phyloP scores from a whole-genome alignment of 2,888 invertebrate genomes.

The Scaptomyza caliginosa region DNA sequence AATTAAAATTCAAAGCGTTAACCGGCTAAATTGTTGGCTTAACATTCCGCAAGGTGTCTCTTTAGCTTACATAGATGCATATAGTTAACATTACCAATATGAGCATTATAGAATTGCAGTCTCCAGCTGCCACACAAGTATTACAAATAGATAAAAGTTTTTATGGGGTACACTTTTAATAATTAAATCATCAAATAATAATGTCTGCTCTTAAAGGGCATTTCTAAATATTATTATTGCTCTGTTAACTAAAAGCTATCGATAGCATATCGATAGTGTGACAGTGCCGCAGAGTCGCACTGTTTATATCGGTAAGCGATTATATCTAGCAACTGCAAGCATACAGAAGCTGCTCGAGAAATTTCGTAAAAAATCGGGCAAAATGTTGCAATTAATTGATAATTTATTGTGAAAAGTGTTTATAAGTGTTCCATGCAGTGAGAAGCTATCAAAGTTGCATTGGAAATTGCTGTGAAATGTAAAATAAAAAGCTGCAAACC shows the following conservation, averaged over 20 bases:
- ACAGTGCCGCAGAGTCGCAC: constrained; percentile 1
- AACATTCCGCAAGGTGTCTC: constrained; percentile 12
- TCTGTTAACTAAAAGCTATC: background rate
- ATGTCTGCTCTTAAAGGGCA: no score
- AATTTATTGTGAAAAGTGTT: constrained; percentile 61
- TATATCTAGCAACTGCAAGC: constrained; percentile 33
- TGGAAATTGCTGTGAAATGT: constrained; percentile 44
- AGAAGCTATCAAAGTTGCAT: constrained; percentile 27
- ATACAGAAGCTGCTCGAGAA: constrained; percentile 52
- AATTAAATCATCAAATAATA: no score
- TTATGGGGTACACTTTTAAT: no score
- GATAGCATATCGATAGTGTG: constrained; percentile 20
- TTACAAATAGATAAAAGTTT: no score
- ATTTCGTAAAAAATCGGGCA: constrained; percentile 52
- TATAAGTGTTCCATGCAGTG: constrained; percentile 22
- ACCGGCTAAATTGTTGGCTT: background rate
- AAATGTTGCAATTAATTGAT: constrained; percentile 64
- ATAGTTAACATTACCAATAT: background rate
- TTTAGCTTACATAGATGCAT: background rate
- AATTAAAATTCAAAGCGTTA: background rate
- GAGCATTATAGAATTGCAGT: background rate
- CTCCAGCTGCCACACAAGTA: no score
- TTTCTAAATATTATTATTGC: no score
- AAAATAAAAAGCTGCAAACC: constrained; percentile 71
- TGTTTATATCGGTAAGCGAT: constrained; percentile 31